Evolutionary conservation across 1,140 invertebrate species (phyloP), one percentile per base, ranked within the genome.

Genomic region (Anoplophora glabripennis): DNA sequence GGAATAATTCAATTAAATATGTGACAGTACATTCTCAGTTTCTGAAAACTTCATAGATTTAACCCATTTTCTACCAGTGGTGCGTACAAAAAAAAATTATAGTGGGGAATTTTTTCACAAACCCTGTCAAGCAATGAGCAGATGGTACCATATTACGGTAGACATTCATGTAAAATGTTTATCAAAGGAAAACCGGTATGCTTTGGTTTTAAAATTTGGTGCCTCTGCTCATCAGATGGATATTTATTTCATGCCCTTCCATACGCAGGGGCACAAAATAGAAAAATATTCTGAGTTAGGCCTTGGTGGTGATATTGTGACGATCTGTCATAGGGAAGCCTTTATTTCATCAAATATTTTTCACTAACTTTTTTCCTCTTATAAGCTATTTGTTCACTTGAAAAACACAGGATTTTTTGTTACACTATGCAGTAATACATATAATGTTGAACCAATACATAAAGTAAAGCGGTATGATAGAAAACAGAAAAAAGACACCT

Each of bases 91-190:
- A n/a, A n/a, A n/a, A n/a, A n/a, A n/a, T n/a, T n/a, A n/a, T n/a
- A n/a, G n/a, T n/a, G n/a, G n/a, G n/a, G n/a, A n/a, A n/a, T n/a
- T n/a, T n/a, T n/a, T n/a, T n/a, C n/a, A n/a, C n/a, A n/a, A n/a
- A n/a, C n/a, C n/a, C n/a, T 28, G 5, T 28, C 21, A 28, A 28
- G 2, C 5, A 5, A 28, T 28, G 21, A 28, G 21, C 21, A 28
- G 59, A 80, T 80, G 78, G 72, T 81, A 28, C 77, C 75, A 53
- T 80, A 80, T 64, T 80, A 75, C 74, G 79, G 78, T 44, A 65
- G 72, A 65, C 77, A 81, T 68, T 68, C 65, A 45, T 72, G 67
- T 37, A 80, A 80, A 69, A 77, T 78, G 65, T 76, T 74, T 63
- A 77, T 79, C 48, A 71, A 72, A 68, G 75, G 77, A 45, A 79